Base-by-base conservation (phyloP, 2,797 vertebrate species). In the Austrolebias charrua region DNA sequence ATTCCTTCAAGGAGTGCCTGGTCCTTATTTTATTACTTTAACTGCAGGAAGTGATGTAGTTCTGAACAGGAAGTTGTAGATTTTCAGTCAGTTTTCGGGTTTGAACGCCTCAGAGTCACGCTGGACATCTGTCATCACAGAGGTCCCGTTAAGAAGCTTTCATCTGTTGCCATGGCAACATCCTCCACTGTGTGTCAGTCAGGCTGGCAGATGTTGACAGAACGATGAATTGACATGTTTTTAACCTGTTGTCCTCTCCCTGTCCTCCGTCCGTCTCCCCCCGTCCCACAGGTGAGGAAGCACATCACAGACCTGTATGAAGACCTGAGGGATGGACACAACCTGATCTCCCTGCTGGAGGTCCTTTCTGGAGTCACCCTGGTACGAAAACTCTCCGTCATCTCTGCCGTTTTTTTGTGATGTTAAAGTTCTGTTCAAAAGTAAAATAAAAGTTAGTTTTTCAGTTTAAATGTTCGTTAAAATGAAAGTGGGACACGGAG, bases 241-340 rank as follows among this genome's bases (percentile, higher is more conserved):
- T 33, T 33, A 33, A 33, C 33, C 9, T 52, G 11, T 38, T 16
- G 19, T 38, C 45, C 15, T 14, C 5, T 2, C 35, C 9, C 24
- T 58, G 19, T n/a, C 7, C 0, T 9, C 18, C 9, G n/a, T 6
- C 18, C 38, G 14, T 53, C 49, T 38, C 49, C 16, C 10, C 20
- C 31, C 29, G 14, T 6, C 43, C 53, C 35, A 20, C 83, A 98
- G 96, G 95, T 98, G 89, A 95, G 96, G 69, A 98, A 98, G 63
- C 95, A 97, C 38, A 93, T 98, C 87, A 95, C 93, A 49, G 96
- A 98, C 85, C 87, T 98, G 64, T 98, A 98, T 1, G 96, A 98
- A 80, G 96, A 98, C 86, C 93, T 98, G 69, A 91, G 96, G 12
- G 96, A 98, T 85, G 96, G 96, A 75, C 96, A 98, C 94, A 98